Conservation (phyloP, 2,888 invertebrate species). For the Stomorhina lunata region DNA sequence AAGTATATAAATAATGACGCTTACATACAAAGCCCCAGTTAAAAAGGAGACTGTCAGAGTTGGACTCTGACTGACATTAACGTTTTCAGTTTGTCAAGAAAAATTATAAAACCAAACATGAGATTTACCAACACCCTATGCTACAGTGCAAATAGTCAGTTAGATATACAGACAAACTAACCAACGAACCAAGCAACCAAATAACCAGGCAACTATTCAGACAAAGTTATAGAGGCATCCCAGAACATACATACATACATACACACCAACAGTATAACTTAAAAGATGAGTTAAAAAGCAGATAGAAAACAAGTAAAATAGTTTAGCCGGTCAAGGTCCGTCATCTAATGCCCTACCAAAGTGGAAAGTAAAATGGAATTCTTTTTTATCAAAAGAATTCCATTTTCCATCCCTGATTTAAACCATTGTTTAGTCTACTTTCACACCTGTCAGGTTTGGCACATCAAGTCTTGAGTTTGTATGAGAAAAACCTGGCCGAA, state of each 20-base stretch:
- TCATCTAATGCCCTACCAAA: no score
- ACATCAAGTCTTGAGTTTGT: no score
- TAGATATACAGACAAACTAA: no score
- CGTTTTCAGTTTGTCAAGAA: slow-evolving; percentile 16
- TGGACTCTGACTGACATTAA: slow-evolving; percentile 1
- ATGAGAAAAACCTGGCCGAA: no score
- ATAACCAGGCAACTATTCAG: neutral
- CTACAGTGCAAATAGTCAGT: neutral
- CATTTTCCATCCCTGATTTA: no score
- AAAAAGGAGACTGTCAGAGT: neutral
- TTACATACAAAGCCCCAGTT: neutral
- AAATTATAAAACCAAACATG: slow-evolving; percentile 16
- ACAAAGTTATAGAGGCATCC: neutral
- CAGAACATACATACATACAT: slow-evolving; percentile 2
- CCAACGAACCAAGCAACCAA: neutral
- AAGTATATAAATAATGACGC: neutral
- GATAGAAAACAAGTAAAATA: neutral
- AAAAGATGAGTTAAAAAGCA: neutral
- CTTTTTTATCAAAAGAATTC: no score
- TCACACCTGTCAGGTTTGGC: no score
- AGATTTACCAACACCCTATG: slow-evolving; percentile 11
- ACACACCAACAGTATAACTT: neutral
- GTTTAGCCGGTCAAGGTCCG: no score
- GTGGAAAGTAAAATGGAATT: no score
- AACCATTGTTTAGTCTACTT: no score